Percentiles rank a stretch among this genome's conserved stretches.
Conservation (phyloP, 2,888 invertebrate genomes). For the Platycheirus rosarum region DNA sequence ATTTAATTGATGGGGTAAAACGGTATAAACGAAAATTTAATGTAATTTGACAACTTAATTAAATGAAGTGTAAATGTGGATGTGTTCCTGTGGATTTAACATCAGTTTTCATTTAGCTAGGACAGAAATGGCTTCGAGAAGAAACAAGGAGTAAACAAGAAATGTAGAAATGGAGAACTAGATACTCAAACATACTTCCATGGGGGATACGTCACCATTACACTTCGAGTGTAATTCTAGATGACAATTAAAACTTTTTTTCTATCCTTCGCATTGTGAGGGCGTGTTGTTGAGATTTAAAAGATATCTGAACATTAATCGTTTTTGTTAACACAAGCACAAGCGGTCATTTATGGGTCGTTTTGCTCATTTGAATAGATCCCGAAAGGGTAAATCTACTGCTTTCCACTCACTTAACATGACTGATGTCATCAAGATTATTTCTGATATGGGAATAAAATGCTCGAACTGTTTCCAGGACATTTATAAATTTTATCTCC, state of each 20-base stretch:
- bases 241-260: conserved; percentile 47
- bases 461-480: conserved; percentile 47
- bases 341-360: conserved; percentile 34
- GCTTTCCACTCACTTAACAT: conserved; percentile 68
- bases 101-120: conserved; percentile 67
- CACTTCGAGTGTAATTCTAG: conserved; percentile 41
- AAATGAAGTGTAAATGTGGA: conserved; percentile 73
- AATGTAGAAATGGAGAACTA: conserved; percentile 25
- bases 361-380: conserved; percentile 58
- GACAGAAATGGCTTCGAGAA: conserved; percentile 45
- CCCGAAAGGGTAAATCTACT: conserved; percentile 55
- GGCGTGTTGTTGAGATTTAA: conserved; percentile 45
- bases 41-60: conserved; percentile 73
- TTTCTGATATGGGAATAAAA: conserved; percentile 40
- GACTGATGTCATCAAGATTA: conserved; percentile 50
- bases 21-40: conserved; percentile 72
- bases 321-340: conserved; percentile 47
- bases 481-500: conserved; percentile 48
- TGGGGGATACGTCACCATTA: conserved; percentile 1
- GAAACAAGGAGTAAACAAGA: conserved; percentile 32
- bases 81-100: conserved; percentile 72
- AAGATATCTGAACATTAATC: conserved; percentile 55
- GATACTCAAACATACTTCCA: conserved; percentile 32
- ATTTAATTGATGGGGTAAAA: conserved; percentile 73
- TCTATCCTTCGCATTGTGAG: conserved; percentile 1